Base-by-base conservation (phyloP, 1,140 invertebrate species). In the Eubasilissa regina region DNA sequence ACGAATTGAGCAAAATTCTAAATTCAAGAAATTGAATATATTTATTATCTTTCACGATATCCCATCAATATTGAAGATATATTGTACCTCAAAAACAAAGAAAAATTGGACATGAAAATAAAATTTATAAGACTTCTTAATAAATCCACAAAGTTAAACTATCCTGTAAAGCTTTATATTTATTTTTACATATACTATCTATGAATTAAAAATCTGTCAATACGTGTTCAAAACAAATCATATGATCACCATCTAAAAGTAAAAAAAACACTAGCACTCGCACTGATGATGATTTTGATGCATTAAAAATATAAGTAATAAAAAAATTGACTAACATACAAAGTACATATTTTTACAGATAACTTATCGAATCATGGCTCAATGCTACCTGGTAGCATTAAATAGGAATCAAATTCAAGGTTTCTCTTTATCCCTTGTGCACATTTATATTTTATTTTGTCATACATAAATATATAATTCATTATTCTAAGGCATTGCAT, bases 291-390 rank as follows among this genome's bases (percentile, higher is more conserved):
- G 19, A 56, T 19, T n/a, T n/a, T 12, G 15, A 19, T 58, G 17
- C 55, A 58, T 9, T 19, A 64, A 8, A 19, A 60, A 64, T 35
- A 64, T 64, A 13, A 64, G n/a, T 25, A 64, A 64, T 64, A 43
- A 15, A 62, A 21, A 62, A 64, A 35, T 64, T 64, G 35, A 64
- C 60, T 64, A 64, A 64, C n/a, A 64, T 64, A 64, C n/a, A 62
- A 7, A 64, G 19, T 64, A 64, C n/a, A 62, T 13, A 64, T 64
- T 64, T 43, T 64, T 25, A 8, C n/a, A 43, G 12, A 64, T 25
- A 43, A 43, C 35, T 64, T 43, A n/a, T 13, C 60, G 19, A 64
- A 58, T 58, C 60, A 64, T 64, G 60, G 60, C 60, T 64, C 35
- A 13, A 64, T 35, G 35, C 60, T 64, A 64, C 25, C n/a, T 13